These are phyloP conservation scores for Hylyphantes graminicola DNA, from an alignment of 1,140 invertebrate genomes.

Conservation along the genomic window DNA sequence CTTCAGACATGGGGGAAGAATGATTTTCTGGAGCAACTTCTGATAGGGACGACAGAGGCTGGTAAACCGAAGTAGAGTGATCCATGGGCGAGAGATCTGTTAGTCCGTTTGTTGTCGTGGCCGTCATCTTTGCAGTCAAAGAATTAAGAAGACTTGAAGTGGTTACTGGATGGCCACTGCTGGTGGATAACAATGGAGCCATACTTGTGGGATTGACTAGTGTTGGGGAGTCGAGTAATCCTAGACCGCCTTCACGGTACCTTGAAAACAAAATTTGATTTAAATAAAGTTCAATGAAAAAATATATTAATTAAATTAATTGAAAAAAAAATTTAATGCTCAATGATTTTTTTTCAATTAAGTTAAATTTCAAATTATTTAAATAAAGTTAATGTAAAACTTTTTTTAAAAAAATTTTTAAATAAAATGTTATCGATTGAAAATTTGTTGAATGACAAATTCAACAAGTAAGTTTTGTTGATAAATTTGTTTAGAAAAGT, in stretches of 20 bases:
- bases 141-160: conserved; percentile 23
- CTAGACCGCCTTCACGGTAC: conserved; percentile 57
- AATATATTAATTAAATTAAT: too few species aligned
- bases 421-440: too few species aligned
- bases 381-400: too few species aligned
- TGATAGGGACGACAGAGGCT: conserved; percentile 3
- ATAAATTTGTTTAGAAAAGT: too few species aligned
- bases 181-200: conserved; percentile 45
- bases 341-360: not conserved
- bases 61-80: conserved; percentile 2
- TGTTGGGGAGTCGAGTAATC: conserved; percentile 56
- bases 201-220: conserved; percentile 57
- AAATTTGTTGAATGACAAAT: too few species aligned
- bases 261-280: conserved; percentile 18
- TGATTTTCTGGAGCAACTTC: conserved; percentile 21
- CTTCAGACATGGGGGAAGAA: conserved; percentile 35
- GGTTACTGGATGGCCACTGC: conserved; percentile 20
- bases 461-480: too few species aligned
- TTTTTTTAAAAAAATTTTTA: too few species aligned
- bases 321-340: not conserved
- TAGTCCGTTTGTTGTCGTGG: conserved; percentile 47
- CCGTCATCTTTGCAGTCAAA: conserved; percentile 38
- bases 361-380: not conserved
- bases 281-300: too few species aligned
- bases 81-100: conserved; percentile 9